These are phyloP conservation scores for Gila robusta DNA, from an alignment of 2,797 vertebrate genomes.

Conservation along the genomic window DNA sequence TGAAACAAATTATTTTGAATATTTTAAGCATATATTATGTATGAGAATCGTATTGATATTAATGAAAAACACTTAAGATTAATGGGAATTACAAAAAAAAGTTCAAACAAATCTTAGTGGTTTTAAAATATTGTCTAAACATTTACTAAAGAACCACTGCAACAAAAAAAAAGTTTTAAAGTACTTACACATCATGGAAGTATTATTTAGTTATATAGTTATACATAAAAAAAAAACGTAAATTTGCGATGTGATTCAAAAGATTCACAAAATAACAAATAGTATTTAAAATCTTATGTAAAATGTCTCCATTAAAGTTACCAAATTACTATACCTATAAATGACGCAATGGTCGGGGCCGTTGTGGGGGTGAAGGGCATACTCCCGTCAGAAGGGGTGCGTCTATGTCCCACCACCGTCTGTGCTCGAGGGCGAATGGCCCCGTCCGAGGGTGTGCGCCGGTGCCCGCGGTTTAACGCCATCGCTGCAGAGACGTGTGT, in stretches of 20 bases:
- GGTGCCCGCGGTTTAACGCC: conserved; percentile 82
- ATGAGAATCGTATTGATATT: neutral
- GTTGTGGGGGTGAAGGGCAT: conserved; percentile 78
- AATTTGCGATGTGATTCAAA: neutral
- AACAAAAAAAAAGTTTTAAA: neutral
- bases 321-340: conserved; percentile 68
- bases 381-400: conserved; percentile 84
- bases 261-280: neutral
- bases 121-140: neutral
- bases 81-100: neutral
- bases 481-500: conserved; percentile 86
- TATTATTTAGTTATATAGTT: neutral
- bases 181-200: neutral
- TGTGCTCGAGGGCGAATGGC: conserved; percentile 83
- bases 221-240: too few species aligned
- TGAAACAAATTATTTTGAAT: neutral
- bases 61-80: neutral
- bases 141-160: neutral
- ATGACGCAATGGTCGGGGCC: conserved; percentile 31
- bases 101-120: neutral
- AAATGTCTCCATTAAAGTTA: neutral
- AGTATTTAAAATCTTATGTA: neutral
- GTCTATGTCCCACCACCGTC: conserved; percentile 77
- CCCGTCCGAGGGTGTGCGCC: conserved; percentile 88
- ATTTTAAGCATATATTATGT: neutral